Evolutionary conservation across 2,113 vertebrate genomes (phyloP), one percentile per base, ranked within the genome.

Genomic region (Hirundichthys speculiger): DNA sequence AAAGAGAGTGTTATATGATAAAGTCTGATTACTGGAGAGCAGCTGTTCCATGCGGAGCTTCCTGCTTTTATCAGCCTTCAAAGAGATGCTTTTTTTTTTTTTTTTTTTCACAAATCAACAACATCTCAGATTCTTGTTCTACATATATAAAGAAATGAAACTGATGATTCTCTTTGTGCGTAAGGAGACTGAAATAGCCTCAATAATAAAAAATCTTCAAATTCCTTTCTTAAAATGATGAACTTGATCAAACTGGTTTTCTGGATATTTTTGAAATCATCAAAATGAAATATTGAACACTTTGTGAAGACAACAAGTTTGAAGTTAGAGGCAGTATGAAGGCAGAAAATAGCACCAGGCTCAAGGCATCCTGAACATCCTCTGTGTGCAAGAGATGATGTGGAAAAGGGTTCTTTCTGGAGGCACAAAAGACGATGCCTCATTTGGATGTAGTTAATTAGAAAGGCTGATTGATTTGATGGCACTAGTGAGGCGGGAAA

Each of bases 361-460:
- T 71, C 30, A 47, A 61, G 53, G 59, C 70, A 69, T 12, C 13
- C 27, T 50, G 19, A 40, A 20, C 69, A 73, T 64, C 49, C 27
- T 73, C 61, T 51, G 66, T 53, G 58, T 16, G 48, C 39, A 57
- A 15, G 80, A 64, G 67, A 75, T 60, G 65, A 66, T 55, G 69
- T 56, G 76, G 61, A 80, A 79, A 85, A 69, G 54, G 60, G 61
- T 9, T 68, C 47, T 65, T 85, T 81, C 73, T 45, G 39, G 24
- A 79, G 40, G 65, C 66, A 54, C 59, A 53, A 34, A 74, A 34
- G 60, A 74, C 19, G 50, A 59, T 42, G 78, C 75, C 75, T 88
- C 77, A 89, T 92, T 92, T 90, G 83, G 90, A 85, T 85, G 86
- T 80, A 77, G 90, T 88, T 90, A 92, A 91, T 91, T 88, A 90